Conservation (phyloP, 2,888 invertebrate species). For the Choreutis nemorana region DNA sequence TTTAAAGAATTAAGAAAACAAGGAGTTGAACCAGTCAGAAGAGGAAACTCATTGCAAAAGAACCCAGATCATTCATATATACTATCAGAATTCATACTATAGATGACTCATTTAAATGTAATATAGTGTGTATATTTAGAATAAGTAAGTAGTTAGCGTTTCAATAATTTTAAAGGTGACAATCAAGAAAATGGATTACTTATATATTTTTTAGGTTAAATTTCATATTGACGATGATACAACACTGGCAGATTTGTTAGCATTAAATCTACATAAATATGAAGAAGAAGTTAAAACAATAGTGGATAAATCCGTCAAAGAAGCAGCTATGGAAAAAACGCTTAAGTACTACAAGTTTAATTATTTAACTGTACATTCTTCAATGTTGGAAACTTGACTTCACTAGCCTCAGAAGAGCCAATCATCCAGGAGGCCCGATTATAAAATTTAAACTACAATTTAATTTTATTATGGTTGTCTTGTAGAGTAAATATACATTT, state of each 20-base stretch:
- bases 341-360: slow-evolving; percentile 53
- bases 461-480: no score
- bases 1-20: slow-evolving; percentile 31
- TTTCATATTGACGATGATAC: slow-evolving; percentile 87
- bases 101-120: slow-evolving; percentile 14
- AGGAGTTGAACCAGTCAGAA: slow-evolving; percentile 22
- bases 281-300: slow-evolving; percentile 96
- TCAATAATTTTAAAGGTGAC: not conserved
- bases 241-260: slow-evolving; percentile 86
- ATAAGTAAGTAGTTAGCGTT: not conserved
- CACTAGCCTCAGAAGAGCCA: no score
- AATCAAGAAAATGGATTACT: not conserved
- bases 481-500: no score
- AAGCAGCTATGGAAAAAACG: slow-evolving; percentile 95
- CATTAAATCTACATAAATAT: slow-evolving; percentile 87
- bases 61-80: slow-evolving; percentile 27
- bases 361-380: not conserved
- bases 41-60: slow-evolving; percentile 16
- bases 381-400: no score
- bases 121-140: not conserved
- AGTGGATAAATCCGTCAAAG: slow-evolving; percentile 95
- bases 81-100: slow-evolving; percentile 44
- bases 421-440: no score
- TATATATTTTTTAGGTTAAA: slow-evolving; percentile 61
- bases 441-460: no score